Evolutionary conservation across 2,113 vertebrate genomes (phyloP).

Genomic region (Castor canadensis): DNA sequence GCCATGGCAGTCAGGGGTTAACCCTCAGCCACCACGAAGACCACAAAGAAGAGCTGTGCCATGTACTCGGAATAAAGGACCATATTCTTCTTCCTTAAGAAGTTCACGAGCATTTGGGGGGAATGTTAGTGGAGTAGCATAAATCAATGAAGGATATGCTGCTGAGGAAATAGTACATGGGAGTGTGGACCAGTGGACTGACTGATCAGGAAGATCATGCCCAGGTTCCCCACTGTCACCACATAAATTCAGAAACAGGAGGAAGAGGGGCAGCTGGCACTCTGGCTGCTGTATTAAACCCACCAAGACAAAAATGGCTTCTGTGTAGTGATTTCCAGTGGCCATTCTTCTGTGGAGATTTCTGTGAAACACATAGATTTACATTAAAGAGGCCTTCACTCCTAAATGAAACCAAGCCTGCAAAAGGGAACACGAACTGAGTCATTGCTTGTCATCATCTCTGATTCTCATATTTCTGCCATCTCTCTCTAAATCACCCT

Average conservation of each 20-base stretch:
- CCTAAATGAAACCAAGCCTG: background rate
- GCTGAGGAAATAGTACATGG: conserved; percentile 44
- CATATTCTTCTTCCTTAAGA: background rate
- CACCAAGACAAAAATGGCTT: background rate
- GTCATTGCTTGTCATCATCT: background rate
- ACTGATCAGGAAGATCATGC: background rate
- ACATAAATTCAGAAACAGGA: conserved; percentile 16
- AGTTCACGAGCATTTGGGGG: conserved; percentile 49
- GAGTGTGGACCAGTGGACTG: background rate
- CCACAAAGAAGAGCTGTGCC: conserved; percentile 47
- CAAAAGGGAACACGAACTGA: background rate
- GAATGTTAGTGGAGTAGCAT: conserved; percentile 24
- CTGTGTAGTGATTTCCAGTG: background rate
- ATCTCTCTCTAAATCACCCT: background rate
- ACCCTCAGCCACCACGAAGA: conserved; percentile 14
- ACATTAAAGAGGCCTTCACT: background rate
- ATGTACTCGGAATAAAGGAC: conserved; percentile 38
- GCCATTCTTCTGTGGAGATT: background rate
- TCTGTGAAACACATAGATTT: background rate
- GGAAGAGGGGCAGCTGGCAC: background rate
- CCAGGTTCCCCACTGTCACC: background rate
- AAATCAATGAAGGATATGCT: conserved; percentile 15
- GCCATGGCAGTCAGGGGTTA: conserved; percentile 49
- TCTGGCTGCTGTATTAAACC: conserved; percentile 12
- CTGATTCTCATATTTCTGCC: no score